A percentile compares a stretch with the other conserved stretches of the same genome.
Conservation (phyloP, 2,888 invertebrate species). For the Agriopis marginaria region DNA sequence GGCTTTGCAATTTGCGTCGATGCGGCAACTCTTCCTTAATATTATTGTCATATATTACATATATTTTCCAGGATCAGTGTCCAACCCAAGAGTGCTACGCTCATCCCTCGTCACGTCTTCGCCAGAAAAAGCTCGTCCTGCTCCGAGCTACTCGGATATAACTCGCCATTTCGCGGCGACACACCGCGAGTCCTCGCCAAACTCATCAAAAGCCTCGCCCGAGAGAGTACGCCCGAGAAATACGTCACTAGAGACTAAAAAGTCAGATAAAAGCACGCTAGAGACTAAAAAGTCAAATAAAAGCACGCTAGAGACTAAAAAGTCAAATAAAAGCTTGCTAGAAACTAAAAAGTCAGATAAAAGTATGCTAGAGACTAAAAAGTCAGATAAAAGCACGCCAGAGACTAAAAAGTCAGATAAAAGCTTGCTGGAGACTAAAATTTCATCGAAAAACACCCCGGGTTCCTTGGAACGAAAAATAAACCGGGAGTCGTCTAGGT, state of each 20-base stretch:
- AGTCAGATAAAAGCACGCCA: background rate
- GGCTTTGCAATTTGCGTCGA: too few relatives aligned
- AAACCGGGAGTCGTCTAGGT: background rate
- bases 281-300: background rate
- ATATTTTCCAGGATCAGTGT: background rate
- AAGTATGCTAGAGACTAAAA: background rate
- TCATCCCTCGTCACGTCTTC: background rate
- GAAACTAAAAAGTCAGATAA: background rate
- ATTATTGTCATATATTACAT: background rate
- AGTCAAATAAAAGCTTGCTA: background rate
- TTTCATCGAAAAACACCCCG: background rate
- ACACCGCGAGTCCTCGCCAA: background rate
- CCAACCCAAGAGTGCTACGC: background rate
- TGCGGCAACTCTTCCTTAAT: too few relatives aligned
- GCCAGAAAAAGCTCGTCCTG: background rate
- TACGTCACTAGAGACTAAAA: background rate
- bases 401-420: background rate
- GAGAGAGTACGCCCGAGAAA: background rate
- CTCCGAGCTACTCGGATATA: conserved; percentile 4
- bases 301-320: background rate
- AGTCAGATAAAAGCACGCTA: background rate
- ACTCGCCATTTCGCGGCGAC: conserved; percentile 3
- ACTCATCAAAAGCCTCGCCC: background rate
- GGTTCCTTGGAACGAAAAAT: background rate
- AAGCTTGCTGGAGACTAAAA: background rate